Base-by-base conservation (phyloP, 1,140 invertebrate species). In the Musca domestica region DNA sequence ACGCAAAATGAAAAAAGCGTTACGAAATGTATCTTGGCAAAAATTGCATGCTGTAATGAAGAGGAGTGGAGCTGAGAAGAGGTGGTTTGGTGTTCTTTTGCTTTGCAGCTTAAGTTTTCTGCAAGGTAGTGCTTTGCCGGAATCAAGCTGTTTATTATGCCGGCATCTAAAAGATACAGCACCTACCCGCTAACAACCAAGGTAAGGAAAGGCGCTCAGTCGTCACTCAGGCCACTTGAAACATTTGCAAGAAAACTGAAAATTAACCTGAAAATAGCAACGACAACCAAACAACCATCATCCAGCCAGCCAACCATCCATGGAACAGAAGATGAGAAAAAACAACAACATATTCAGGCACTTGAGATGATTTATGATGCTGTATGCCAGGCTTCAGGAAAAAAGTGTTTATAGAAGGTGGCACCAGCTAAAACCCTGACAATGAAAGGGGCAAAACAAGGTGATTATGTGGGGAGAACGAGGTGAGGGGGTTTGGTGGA, bases 331-430 rank as follows among this genome's bases (percentile, higher is more conserved):
- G 34, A 41, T 41, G 7, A 20, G 27, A 20, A 56, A 52, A 20
- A 15, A 56, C 10, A 19, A 27, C 0, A 61, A 61, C 7, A 58
- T 7, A 58, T 34, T 19, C 17, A 61, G 27, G 56, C 56, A 61
- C 56, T 61, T 61, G 56, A 61, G 56, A 61, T 61, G 56, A 61
- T 61, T 61, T 61, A 61, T 61, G 56, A 61, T 61, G 56, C 19
- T 19, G 56, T 56, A 25, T 56, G 23, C 34, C 34, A 41, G 12
- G 34, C 34, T 9, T 41, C 34, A 41, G 34, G 34, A 41, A 41
- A 12, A 41, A 12, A 41, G 34, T 5, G 34, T 12, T 41, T 12
- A 41, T 12, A 41, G 34, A 41, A 41, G 34, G 34, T 41, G 10
- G 10, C 34, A 41, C 34, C 34, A 41, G 27, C 34, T 5, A 9